phyloP scores from a whole-genome alignment of 2,797 vertebrate species.

The Pseudotriccus pelzelni region DNA sequence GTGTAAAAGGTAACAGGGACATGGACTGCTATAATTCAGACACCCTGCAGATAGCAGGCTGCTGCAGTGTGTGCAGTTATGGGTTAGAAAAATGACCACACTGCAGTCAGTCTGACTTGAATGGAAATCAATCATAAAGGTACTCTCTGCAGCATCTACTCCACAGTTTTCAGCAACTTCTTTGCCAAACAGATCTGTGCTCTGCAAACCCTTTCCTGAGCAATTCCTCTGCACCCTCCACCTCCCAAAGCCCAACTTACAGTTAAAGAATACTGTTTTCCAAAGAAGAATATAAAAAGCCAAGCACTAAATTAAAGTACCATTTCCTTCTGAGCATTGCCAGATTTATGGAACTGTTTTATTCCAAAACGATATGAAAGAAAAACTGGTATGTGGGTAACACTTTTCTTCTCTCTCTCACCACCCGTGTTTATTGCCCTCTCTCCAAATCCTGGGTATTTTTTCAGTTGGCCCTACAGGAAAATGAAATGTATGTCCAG shows the following conservation, averaged over 20 bases:
- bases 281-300: slow-evolving; percentile 36
- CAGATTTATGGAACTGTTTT: slow-evolving; percentile 44
- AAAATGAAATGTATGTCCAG: neutral
- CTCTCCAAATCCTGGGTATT: neutral
- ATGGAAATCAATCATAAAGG: slow-evolving; percentile 89
- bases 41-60: slow-evolving; percentile 78
- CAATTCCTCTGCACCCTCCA: slow-evolving; percentile 44
- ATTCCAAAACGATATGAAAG: neutral
- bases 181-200: slow-evolving; percentile 76
- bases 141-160: slow-evolving; percentile 82
- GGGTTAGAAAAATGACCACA: slow-evolving; percentile 86
- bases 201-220: slow-evolving; percentile 66
- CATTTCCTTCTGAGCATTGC: neutral
- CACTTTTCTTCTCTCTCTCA: neutral
- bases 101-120: slow-evolving; percentile 87
- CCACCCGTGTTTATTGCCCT: neutral
- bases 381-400: neutral
- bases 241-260: slow-evolving; percentile 36
- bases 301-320: slow-evolving; percentile 41
- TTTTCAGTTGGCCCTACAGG: neutral
- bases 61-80: slow-evolving; percentile 80
- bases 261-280: slow-evolving; percentile 8
- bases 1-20: slow-evolving; percentile 85
- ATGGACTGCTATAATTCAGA: slow-evolving; percentile 84
- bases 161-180: slow-evolving; percentile 82